Evolutionary conservation across 1,140 invertebrate species (phyloP), one percentile per base, ranked within the genome.

Genomic region (Aleiodes sp.): DNA sequence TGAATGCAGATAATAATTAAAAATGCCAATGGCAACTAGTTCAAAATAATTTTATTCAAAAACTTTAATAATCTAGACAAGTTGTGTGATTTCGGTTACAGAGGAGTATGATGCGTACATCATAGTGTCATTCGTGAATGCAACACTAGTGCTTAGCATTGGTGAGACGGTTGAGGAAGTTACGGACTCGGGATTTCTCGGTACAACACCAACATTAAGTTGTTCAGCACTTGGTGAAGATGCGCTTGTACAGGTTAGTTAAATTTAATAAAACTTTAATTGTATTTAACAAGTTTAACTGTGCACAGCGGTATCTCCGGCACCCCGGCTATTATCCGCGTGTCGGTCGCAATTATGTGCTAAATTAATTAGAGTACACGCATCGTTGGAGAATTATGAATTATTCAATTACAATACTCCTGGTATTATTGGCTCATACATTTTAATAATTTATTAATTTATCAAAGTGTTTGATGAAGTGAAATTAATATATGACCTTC

Each of bases 101-200:
- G 97, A 98, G 88, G 94, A 97, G 83, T 99, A 90, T 91, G 98
- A 99, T 92, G 96, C 98, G 43, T 99, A 99, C 88, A 99, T 99
- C 89, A 98, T 99, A 84, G 98, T 99, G 72, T 99, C 98, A 43
- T 99, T 99, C 92, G 94, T 99, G 37, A 99, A 99, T 87, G 98
- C 98, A 68, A 99, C 98, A 26, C 90, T 99, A 73, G 98, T 99
- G 68, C 89, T 99, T 73, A 98, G 96, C 73, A 99, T 99, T 84
- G 98, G 98, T 73, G 98, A 99, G 86, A 99, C 98, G 71, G 98
- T 99, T 31, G 98, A 99, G 87, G 98, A 99, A 94, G 98, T 99
- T 1, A 98, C 98, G 4, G 98, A 99, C 87, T 99, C 98, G 60
- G 98, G 98, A 31, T 99, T 99, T 83, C 88, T 99, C 60, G 98